A percentile compares a stretch with the other conserved stretches of the same genome.
phyloP scores from a whole-genome alignment of 2,888 invertebrate species.

The Pachycephus smyrnensis region DNA sequence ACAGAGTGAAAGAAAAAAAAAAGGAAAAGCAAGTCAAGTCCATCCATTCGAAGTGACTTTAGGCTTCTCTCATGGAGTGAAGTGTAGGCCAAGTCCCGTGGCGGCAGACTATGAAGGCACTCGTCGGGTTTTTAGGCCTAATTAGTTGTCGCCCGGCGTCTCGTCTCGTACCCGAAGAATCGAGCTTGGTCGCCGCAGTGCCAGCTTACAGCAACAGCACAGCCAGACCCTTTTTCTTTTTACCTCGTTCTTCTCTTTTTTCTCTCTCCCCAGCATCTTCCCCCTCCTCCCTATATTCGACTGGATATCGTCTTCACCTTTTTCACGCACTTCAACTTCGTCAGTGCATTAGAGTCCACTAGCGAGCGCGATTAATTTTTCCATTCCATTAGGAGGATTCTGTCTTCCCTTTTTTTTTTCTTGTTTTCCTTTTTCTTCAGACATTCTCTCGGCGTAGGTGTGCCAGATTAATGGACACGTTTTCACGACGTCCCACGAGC shows the following conservation, averaged over 20 bases:
- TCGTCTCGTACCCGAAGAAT: slow-evolving; percentile 46
- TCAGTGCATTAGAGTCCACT: neutral
- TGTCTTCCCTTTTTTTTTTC: neutral
- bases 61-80: neutral
- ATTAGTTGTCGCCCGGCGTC: slow-evolving; percentile 65
- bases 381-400: neutral
- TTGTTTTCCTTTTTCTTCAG: neutral
- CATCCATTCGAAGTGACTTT: neutral
- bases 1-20: neutral
- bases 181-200: slow-evolving; percentile 46
- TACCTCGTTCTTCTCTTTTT: slow-evolving; percentile 19
- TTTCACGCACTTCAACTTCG: neutral
- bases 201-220: slow-evolving; percentile 30
- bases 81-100: slow-evolving; percentile 17
- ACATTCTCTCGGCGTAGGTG: neutral
- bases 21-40: neutral
- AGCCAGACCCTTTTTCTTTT: slow-evolving; percentile 26
- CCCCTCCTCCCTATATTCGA: slow-evolving; percentile 3
- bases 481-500: neutral
- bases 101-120: slow-evolving; percentile 48
- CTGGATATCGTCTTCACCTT: slow-evolving; percentile 5
- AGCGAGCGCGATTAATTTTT: neutral
- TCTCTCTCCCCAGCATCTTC: slow-evolving; percentile 23
- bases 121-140: slow-evolving; percentile 63
- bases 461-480: neutral